Percentiles rank a stretch among this genome's conserved stretches.
phyloP scores from a whole-genome alignment of 1,140 invertebrate genomes.

The Sycophaga agraensis region DNA sequence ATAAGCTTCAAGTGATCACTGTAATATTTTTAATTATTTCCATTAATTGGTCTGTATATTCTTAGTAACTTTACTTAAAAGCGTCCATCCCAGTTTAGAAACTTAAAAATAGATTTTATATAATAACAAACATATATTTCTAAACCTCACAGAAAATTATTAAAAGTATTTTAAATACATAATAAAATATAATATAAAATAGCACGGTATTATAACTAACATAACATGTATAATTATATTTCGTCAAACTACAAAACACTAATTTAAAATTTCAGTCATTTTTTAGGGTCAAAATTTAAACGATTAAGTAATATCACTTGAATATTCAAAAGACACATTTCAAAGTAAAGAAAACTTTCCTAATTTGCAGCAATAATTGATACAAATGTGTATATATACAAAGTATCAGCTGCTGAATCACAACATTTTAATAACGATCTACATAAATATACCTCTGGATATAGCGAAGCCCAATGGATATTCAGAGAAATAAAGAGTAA shows the following conservation, averaged over 20 bases:
- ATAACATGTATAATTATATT: no score
- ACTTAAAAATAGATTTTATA: no score
- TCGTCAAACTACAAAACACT: not conserved
- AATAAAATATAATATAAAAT: no score
- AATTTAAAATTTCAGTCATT: not conserved
- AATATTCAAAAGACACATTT: not conserved
- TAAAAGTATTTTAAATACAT: not conserved
- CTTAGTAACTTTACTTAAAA: no score
- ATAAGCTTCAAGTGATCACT: no score
- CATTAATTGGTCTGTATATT: no score
- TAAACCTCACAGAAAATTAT: not conserved
- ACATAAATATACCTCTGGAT: conserved; percentile 7
- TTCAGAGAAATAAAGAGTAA: not conserved
- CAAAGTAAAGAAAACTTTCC: conserved; percentile 20
- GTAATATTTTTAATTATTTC: no score
- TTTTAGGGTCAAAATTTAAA: no score
- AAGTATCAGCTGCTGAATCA: conserved; percentile 17
- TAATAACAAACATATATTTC: no score
- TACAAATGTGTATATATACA: not conserved
- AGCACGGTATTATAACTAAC: no score
- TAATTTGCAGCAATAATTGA: not conserved
- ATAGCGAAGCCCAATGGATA: conserved; percentile 1
- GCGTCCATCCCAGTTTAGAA: no score
- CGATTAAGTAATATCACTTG: not conserved
- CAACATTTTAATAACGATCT: conserved; percentile 2